Percentiles rank a stretch among this genome's conserved stretches.
phyloP scores from a whole-genome alignment of 2,113 vertebrate genomes.

The Halcyon malimbica region DNA sequence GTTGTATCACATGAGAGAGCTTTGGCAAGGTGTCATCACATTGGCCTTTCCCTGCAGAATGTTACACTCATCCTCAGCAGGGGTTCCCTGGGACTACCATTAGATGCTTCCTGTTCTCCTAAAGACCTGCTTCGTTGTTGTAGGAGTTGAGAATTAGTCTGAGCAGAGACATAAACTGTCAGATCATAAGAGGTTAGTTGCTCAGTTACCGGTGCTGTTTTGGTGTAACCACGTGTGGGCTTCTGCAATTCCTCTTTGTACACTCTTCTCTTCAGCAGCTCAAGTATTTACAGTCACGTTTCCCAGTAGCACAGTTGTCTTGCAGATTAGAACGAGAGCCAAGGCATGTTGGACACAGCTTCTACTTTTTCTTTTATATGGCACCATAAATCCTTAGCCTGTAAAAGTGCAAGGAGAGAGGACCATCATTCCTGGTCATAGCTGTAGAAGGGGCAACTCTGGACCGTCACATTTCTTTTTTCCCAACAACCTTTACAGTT shows the following conservation, averaged over 20 bases:
- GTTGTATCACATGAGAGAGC: rapidly evolving
- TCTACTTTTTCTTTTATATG: background rate
- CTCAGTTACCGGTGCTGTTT: background rate
- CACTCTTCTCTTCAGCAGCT: background rate
- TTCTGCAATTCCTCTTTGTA: background rate
- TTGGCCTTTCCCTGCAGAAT: background rate
- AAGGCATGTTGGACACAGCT: background rate
- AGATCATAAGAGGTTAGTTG: background rate
- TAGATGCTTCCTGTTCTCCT: background rate
- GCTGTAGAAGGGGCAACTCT: background rate
- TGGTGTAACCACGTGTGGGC: background rate
- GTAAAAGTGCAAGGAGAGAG: background rate
- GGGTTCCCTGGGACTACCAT: background rate
- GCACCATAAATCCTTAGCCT: background rate
- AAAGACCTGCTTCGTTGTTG: background rate
- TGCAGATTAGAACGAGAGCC: background rate
- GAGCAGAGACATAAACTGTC: background rate
- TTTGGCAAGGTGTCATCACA: background rate
- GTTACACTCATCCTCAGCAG: background rate
- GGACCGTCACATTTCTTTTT: background rate
- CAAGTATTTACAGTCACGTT: background rate
- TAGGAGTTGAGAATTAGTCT: background rate
- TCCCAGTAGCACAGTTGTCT: background rate
- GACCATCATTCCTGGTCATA: background rate
- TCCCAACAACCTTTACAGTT: background rate